These are phyloP conservation scores for Oasisia sp. DNA, from an alignment of 2,888 invertebrate species.

Conservation along the genomic window DNA sequence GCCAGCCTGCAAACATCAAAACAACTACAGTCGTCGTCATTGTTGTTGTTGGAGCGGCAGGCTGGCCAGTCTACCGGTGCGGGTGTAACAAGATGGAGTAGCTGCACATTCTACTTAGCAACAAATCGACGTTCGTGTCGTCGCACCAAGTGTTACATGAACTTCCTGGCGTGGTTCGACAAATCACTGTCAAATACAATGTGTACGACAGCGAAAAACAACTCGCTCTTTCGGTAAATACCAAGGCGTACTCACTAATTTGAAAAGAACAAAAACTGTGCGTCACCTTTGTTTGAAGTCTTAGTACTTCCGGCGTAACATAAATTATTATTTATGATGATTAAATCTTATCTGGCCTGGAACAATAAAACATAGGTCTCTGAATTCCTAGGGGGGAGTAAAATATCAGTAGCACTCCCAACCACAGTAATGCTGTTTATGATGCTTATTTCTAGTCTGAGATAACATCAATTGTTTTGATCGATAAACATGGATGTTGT, in stretches of 20 bases:
- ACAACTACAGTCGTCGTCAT: not conserved
- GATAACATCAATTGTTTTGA: not conserved
- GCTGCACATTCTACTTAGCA: not conserved
- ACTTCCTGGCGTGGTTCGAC: not conserved
- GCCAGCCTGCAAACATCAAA: not conserved
- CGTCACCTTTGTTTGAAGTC: not conserved
- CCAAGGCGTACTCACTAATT: not conserved
- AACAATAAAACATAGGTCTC: too few species aligned
- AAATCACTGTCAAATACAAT: constrained; percentile 5
- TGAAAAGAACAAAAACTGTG: not conserved
- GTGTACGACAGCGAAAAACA: not conserved
- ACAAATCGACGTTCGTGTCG: not conserved
- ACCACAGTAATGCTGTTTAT: not conserved
- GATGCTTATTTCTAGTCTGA: not conserved
- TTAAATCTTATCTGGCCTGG: not conserved
- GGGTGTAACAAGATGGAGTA: not conserved
- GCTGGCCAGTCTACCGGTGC: not conserved
- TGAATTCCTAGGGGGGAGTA: not conserved
- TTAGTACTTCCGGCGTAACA: not conserved
- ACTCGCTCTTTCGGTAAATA: not conserved
- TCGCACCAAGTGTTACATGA: not conserved
- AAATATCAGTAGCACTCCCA: not conserved
- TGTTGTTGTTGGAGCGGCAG: not conserved
- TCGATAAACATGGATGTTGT: not conserved
- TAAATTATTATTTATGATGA: not conserved